These are phyloP conservation scores for Cynopterus brachyotis DNA, from an alignment of 2,113 vertebrate genomes.

Conservation along the genomic window DNA sequence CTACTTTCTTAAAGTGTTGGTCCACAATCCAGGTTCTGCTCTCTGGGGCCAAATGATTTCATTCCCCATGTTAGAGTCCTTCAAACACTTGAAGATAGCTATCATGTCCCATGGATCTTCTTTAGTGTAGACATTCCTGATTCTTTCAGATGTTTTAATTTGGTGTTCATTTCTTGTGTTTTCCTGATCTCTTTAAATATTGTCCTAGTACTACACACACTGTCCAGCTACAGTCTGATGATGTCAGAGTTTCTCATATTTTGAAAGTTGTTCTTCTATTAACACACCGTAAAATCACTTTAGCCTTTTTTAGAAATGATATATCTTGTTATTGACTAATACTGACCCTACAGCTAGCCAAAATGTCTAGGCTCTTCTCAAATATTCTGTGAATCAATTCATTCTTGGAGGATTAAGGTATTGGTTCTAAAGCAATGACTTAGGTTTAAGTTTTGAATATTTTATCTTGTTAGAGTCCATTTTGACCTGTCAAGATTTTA, in stretches of 20 bases:
- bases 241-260: not conserved
- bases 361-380: not conserved
- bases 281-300: not conserved
- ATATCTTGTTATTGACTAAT: not conserved
- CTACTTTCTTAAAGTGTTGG: not conserved
- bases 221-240: not conserved
- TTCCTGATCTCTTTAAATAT: not conserved
- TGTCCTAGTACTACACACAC: not conserved
- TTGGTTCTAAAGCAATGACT: conserved; percentile 19
- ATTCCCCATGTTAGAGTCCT: not conserved
- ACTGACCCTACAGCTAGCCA: not conserved
- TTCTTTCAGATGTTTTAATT: not conserved
- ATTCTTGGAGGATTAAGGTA: not conserved
- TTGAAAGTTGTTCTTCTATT: conserved; percentile 20
- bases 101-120: not conserved
- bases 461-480: conserved; percentile 19
- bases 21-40: not conserved
- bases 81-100: not conserved
- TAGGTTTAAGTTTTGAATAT: not conserved
- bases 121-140: not conserved
- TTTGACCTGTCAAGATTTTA: conserved; percentile 19
- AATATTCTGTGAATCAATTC: not conserved
- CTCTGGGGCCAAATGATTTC: not conserved
- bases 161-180: not conserved
- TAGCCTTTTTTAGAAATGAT: not conserved